These are phyloP conservation scores for Loriculus beryllinus DNA, from an alignment of 2,797 vertebrate genomes.

Conservation along the genomic window DNA sequence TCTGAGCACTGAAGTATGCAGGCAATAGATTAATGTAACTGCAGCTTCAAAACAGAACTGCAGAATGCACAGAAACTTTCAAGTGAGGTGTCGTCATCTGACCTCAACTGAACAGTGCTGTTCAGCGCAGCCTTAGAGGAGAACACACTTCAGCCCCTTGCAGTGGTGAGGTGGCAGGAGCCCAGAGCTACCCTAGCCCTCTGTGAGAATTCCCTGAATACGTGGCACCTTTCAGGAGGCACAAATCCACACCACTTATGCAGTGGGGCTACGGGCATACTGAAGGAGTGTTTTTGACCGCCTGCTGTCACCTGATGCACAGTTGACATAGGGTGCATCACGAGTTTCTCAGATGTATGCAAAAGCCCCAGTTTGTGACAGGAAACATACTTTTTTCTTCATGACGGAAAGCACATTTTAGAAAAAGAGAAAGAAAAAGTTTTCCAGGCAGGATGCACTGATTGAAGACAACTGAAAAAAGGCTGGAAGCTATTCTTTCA, in stretches of 20 bases:
- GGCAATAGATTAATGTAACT: not conserved
- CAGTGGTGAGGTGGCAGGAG: fast-evolving
- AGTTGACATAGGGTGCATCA: fast-evolving
- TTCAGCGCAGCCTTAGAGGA: not conserved
- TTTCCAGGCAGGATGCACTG: not conserved
- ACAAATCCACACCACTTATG: fast-evolving
- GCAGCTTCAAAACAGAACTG: not conserved
- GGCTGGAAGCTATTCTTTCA: slow-evolving; percentile 1
- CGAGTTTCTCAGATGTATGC: fast-evolving
- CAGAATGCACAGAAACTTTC: not conserved
- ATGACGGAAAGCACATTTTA: not conserved
- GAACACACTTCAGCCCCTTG: fast-evolving
- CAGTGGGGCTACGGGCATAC: fast-evolving
- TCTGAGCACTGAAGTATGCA: fast-evolving
- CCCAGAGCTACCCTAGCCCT: not conserved
- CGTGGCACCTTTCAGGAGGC: fast-evolving
- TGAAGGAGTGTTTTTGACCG: not conserved
- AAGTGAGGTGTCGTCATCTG: fast-evolving
- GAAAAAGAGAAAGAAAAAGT: not conserved
- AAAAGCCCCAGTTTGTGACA: not conserved
- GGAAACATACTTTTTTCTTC: not conserved
- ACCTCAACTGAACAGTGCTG: not conserved
- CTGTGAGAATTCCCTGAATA: fast-evolving
- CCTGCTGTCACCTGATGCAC: not conserved
- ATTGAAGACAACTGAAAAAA: not conserved